These are phyloP conservation scores for Tetraneura akinire DNA, from an alignment of 1,140 invertebrate species.

Conservation along the genomic window DNA sequence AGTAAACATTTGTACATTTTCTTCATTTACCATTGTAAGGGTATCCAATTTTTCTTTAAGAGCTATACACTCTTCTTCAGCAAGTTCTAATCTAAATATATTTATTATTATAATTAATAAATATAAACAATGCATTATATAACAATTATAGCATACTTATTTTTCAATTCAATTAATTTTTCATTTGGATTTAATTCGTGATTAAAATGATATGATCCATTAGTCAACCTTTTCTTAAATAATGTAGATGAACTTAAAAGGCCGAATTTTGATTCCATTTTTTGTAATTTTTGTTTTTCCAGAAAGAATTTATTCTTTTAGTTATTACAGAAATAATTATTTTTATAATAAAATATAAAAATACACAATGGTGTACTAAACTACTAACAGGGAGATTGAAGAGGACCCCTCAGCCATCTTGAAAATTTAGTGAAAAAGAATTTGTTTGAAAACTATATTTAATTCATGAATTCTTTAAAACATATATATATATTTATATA, in stretches of 20 bases:
- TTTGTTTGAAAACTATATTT: too few species aligned
- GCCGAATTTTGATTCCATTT: background rate
- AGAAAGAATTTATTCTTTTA: constrained; percentile 11
- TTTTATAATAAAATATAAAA: too few species aligned
- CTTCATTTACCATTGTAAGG: background rate
- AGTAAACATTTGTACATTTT: constrained; percentile 3
- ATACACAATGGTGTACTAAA: too few species aligned
- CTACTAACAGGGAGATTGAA: too few species aligned
- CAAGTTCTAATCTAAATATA: constrained; percentile 18
- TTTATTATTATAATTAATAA: background rate
- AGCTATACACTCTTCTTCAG: constrained; percentile 14
- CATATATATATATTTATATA: too few species aligned
- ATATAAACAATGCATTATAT: background rate
- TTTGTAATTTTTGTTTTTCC: constrained; percentile 22
- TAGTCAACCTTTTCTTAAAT: background rate
- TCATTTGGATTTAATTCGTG: constrained; percentile 12
- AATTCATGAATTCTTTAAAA: too few species aligned
- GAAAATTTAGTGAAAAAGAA: too few species aligned
- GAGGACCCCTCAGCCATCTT: too few species aligned
- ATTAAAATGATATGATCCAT: background rate
- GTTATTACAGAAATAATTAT: too few species aligned
- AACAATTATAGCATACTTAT: constrained; percentile 13
- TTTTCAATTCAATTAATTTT: constrained; percentile 13
- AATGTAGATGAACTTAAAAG: background rate
- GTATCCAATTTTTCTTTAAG: constrained; percentile 14